Conservation (phyloP, 1,140 invertebrate genomes). For the Drepana arcuata region DNA sequence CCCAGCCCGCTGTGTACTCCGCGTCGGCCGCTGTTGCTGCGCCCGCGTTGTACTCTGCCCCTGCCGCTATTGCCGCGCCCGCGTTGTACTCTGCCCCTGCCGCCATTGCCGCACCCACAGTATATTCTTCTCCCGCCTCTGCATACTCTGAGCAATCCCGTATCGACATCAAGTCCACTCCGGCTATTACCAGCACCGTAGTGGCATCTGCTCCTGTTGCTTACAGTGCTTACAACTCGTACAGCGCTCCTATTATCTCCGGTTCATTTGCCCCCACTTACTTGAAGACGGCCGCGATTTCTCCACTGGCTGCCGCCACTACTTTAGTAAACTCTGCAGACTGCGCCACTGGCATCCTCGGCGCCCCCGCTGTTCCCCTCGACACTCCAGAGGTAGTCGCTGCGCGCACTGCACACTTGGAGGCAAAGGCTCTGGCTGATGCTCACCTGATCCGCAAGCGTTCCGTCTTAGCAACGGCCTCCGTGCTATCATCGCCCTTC, state of each 20-base stretch:
- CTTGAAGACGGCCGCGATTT: conserved; percentile 10
- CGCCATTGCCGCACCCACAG: conserved; percentile 7
- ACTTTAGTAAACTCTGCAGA: conserved; percentile 20
- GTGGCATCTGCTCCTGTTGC: conserved; percentile 24
- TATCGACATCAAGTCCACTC: conserved; percentile 49
- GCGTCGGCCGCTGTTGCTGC: conserved; percentile 17
- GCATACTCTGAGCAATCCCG: conserved; percentile 42
- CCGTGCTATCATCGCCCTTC: conserved; percentile 27
- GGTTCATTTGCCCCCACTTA: conserved; percentile 9
- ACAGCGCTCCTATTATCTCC: conserved; percentile 26
- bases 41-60: conserved; percentile 23
- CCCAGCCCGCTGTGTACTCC: conserved; percentile 12
- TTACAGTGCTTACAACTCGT: conserved; percentile 16
- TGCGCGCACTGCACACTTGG: conserved; percentile 59
- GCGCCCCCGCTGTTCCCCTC: conserved; percentile 29
- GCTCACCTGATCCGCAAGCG: conserved; percentile 48
- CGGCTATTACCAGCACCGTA: conserved; percentile 33
- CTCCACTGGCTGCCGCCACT: conserved; percentile 18
- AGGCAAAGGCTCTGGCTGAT: conserved; percentile 45
- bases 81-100: conserved; percentile 23
- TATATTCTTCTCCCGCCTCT: no score
- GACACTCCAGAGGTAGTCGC: conserved; percentile 65
- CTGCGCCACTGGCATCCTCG: conserved; percentile 22
- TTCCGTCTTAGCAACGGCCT: conserved; percentile 20
- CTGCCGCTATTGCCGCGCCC: conserved; percentile 24